Percentiles rank a stretch among this genome's conserved stretches.
These are phyloP conservation scores for Caenorhabditis doughertyi DNA, from an alignment of 2,888 invertebrate genomes.

Conservation along the genomic window DNA sequence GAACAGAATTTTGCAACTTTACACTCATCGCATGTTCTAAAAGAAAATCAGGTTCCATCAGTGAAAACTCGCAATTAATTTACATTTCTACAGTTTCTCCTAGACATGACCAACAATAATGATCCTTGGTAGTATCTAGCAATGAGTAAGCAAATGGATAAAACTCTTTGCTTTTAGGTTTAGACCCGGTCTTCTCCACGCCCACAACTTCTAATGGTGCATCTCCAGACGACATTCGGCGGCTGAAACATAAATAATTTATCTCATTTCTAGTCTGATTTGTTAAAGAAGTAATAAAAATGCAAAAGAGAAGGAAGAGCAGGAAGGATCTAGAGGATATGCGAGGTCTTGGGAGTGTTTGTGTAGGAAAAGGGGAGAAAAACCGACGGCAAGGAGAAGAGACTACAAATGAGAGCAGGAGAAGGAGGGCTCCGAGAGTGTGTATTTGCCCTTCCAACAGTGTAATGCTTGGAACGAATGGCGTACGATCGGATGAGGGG, in stretches of 20 bases:
- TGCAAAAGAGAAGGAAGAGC: conserved; percentile 23
- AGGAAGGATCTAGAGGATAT: conserved; percentile 50
- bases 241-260: background rate
- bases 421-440: conserved; percentile 39
- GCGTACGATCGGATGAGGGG: conserved; percentile 57
- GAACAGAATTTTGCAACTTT: conserved; percentile 79
- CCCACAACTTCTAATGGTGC: conserved; percentile 63
- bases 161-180: conserved; percentile 71
- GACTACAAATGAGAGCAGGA: conserved; percentile 62
- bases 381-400: conserved; percentile 33
- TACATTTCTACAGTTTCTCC: conserved; percentile 65
- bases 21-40: conserved; percentile 77
- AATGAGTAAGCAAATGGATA: conserved; percentile 83
- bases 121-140: conserved; percentile 36
- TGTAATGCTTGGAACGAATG: conserved; percentile 61
- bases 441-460: conserved; percentile 64
- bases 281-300: conserved; percentile 33
- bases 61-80: conserved; percentile 1
- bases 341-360: conserved; percentile 56
- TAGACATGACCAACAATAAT: conserved; percentile 82
- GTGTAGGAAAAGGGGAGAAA: conserved; percentile 55
- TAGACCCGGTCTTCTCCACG: conserved; percentile 64
- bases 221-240: conserved; percentile 56
- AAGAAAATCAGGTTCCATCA: too few species aligned
- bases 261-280: background rate